Percentiles rank a stretch among this genome's conserved stretches.
Evolutionary conservation across 2,888 invertebrate species (phyloP).

Genomic region (Platycheirus albimanus): DNA sequence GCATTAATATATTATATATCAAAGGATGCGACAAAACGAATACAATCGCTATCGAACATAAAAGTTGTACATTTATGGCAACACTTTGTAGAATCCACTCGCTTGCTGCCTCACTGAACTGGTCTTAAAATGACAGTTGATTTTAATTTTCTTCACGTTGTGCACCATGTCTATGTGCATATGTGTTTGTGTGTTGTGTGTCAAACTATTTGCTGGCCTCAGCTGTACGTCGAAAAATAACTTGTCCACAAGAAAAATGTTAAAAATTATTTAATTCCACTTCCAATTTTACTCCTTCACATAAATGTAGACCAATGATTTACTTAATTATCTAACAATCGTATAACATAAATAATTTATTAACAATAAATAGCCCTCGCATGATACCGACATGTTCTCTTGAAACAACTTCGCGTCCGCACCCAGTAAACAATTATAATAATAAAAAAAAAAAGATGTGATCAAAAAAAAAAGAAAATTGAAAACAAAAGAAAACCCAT

Average conservation of each 20-base stretch:
- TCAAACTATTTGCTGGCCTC: constrained; percentile 73
- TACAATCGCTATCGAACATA: no score
- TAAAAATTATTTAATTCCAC: constrained; percentile 47
- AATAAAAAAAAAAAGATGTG: constrained; percentile 61
- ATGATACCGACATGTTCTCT: constrained; percentile 54
- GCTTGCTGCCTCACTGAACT: constrained; percentile 36
- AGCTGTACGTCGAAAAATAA: constrained; percentile 63
- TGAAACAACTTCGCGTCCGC: constrained; percentile 59
- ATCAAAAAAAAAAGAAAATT: constrained; percentile 40
- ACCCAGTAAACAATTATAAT: constrained; percentile 72
- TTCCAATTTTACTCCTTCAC: constrained; percentile 14
- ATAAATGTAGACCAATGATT: constrained; percentile 17
- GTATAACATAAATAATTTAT: constrained; percentile 27
- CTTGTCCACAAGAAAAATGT: constrained; percentile 56
- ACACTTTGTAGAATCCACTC: no score
- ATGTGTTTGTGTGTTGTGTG: constrained; percentile 51
- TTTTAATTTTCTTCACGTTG: constrained; percentile 31
- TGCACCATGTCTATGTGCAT: constrained; percentile 39
- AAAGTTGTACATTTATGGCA: no score
- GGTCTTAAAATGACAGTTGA: constrained; percentile 43
- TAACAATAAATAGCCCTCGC: constrained; percentile 14
- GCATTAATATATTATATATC: no score
- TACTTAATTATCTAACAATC: constrained; percentile 5
- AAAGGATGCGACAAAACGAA: no score
- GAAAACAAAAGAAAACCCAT: constrained; percentile 27